Evolutionary conservation across 2,797 vertebrate genomes (phyloP).

Genomic region (Pipistrellus kuhlii): DNA sequence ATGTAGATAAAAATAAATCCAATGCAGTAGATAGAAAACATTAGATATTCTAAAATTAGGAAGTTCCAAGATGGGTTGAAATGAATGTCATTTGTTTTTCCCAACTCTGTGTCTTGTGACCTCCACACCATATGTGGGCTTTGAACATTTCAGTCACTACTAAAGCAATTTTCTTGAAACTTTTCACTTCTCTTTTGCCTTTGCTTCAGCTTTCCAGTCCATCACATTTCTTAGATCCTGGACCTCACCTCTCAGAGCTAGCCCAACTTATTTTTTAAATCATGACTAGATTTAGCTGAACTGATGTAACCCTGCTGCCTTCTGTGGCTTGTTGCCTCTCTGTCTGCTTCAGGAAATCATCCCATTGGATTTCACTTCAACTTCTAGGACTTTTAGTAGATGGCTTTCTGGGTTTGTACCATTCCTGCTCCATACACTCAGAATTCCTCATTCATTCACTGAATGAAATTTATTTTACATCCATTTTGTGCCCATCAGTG

Average conservation of each 20-base stretch:
- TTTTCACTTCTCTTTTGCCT: neutral
- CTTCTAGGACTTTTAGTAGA: neutral
- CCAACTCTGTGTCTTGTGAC: neutral
- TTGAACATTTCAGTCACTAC: neutral
- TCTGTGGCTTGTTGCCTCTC: neutral
- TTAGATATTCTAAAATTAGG: constrained; percentile 26
- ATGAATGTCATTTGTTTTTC: neutral
- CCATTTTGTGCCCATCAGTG: neutral
- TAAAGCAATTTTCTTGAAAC: neutral
- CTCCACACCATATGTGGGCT: neutral
- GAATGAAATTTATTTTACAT: neutral
- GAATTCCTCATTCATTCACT: neutral
- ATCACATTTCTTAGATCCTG: neutral
- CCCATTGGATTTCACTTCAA: neutral
- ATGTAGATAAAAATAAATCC: neutral
- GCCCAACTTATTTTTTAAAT: neutral
- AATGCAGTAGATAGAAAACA: neutral
- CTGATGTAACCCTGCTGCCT: neutral
- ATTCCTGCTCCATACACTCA: neutral
- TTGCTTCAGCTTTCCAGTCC: neutral
- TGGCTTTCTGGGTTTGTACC: neutral
- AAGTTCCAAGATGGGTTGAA: neutral
- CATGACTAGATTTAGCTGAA: neutral
- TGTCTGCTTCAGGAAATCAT: neutral
- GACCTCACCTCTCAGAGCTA: neutral